phyloP scores from a whole-genome alignment of 2,797 vertebrate genomes.

The Menidia menidia region DNA sequence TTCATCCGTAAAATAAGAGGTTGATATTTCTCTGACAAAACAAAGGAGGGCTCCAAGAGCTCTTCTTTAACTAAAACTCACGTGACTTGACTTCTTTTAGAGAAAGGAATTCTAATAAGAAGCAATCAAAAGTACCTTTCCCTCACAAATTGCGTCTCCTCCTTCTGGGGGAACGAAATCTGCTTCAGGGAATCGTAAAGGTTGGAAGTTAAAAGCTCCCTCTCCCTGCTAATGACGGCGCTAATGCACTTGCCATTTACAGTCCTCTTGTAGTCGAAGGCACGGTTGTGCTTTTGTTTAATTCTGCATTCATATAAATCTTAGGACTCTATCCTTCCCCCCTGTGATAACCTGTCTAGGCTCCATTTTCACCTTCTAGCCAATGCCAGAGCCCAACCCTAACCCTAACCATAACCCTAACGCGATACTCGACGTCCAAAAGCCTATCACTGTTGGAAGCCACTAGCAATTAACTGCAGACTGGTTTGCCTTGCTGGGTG shows the following conservation, averaged over 20 bases:
- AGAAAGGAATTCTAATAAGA: constrained; percentile 14
- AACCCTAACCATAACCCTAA: constrained; percentile 23
- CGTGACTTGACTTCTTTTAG: not conserved
- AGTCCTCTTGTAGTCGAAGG: constrained; percentile 28
- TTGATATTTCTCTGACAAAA: not conserved
- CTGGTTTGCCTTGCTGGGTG: constrained; percentile 44
- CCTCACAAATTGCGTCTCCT: constrained; percentile 23
- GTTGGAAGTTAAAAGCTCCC: constrained; percentile 62
- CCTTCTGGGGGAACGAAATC: constrained; percentile 1
- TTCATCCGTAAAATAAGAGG: not conserved
- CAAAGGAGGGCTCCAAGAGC: no score
- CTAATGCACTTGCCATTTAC: constrained; percentile 74
- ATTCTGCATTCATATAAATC: constrained; percentile 2
- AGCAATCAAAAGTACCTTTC: constrained; percentile 32
- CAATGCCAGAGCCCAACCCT: not conserved
- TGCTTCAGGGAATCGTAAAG: constrained; percentile 37
- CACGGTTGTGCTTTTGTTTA: constrained; percentile 36
- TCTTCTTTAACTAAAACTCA: not conserved
- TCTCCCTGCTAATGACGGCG: constrained; percentile 44
- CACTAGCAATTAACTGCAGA: constrained; percentile 75
- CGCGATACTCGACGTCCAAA: constrained; percentile 40
- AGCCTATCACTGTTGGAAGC: constrained; percentile 57
- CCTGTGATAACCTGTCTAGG: not conserved
- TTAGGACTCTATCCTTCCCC: not conserved
- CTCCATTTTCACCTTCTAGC: constrained; percentile 24